Evolutionary conservation across 2,888 invertebrate species (phyloP).

Genomic region (Heteromyza rotundicornis): DNA sequence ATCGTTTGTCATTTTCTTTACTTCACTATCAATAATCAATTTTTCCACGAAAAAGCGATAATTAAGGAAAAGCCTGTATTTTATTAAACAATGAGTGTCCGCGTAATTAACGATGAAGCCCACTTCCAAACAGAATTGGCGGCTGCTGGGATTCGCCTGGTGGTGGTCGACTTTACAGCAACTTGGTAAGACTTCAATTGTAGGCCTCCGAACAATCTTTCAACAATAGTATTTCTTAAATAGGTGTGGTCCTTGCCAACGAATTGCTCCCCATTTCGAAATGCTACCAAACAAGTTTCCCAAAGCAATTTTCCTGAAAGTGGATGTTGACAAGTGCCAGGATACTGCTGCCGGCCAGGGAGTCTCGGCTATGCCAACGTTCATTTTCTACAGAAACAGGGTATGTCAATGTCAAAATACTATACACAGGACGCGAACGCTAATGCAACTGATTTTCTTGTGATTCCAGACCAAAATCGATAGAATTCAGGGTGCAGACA

Average conservation of each 20-base stretch:
- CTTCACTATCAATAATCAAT: too few relatives aligned
- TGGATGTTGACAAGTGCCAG: slow-evolving; percentile 87
- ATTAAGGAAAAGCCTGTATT: too few relatives aligned
- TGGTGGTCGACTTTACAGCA: slow-evolving; percentile 94
- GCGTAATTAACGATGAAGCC: slow-evolving; percentile 63
- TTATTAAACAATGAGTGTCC: slow-evolving; percentile 57
- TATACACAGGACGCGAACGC: too few relatives aligned
- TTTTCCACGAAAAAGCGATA: too few relatives aligned
- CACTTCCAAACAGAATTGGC: slow-evolving; percentile 86
- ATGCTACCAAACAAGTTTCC: slow-evolving; percentile 86
- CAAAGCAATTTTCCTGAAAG: slow-evolving; percentile 88
- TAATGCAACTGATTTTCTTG: too few relatives aligned
- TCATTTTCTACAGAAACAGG: slow-evolving; percentile 89
- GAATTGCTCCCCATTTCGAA: slow-evolving; percentile 92
- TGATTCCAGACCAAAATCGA: slow-evolving; percentile 76
- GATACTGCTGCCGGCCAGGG: slow-evolving; percentile 88
- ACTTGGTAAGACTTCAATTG: slow-evolving; percentile 74
- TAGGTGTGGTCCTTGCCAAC: slow-evolving; percentile 97
- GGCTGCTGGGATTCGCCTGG: slow-evolving; percentile 85
- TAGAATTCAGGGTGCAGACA: slow-evolving; percentile 86
- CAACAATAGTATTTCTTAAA: neutral
- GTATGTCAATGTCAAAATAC: slow-evolving; percentile 62
- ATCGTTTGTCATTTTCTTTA: too few relatives aligned
- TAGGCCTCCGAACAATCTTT: too few relatives aligned
- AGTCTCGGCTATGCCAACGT: slow-evolving; percentile 97